phyloP scores from a whole-genome alignment of 2,888 invertebrate species.

The Tortricodes alternella region DNA sequence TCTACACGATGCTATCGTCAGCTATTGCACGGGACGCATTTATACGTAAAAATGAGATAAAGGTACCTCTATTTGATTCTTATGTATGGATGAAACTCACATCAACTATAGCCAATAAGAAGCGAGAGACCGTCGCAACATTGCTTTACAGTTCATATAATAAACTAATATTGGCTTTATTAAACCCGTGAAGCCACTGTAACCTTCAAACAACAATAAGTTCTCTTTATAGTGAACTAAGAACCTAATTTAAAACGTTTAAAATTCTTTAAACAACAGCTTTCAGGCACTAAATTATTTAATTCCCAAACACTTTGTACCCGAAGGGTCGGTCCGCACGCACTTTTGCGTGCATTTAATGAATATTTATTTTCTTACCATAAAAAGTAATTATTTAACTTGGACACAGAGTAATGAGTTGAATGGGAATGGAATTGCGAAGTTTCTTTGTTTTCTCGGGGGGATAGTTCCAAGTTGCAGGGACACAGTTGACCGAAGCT shows the following conservation, averaged over 20 bases:
- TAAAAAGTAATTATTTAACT: not conserved
- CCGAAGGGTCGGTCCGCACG: conserved; percentile 8
- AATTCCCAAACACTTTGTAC: not conserved
- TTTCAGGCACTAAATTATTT: conserved; percentile 10
- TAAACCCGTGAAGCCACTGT: not conserved
- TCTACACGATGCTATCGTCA: too few relatives aligned
- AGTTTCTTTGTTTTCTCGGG: not conserved
- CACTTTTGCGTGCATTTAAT: conserved; percentile 14
- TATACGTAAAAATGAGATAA: too few relatives aligned
- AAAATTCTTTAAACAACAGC: not conserved
- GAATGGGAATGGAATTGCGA: not conserved
- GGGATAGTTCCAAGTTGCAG: not conserved
- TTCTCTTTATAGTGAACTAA: too few relatives aligned
- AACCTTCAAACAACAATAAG: not conserved
- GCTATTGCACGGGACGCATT: too few relatives aligned
- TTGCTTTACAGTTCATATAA: too few relatives aligned
- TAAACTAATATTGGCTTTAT: too few relatives aligned
- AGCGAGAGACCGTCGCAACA: too few relatives aligned
- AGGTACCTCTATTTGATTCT: too few relatives aligned
- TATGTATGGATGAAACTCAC: too few relatives aligned
- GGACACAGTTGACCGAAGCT: not conserved
- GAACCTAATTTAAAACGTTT: not conserved
- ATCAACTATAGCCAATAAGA: too few relatives aligned
- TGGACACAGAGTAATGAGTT: not conserved
- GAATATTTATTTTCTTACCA: conserved; percentile 12